Percentiles rank a stretch among this genome's conserved stretches.
These are phyloP conservation scores for Nomada fucata DNA, from an alignment of 2,888 invertebrate genomes.

Conservation along the genomic window DNA sequence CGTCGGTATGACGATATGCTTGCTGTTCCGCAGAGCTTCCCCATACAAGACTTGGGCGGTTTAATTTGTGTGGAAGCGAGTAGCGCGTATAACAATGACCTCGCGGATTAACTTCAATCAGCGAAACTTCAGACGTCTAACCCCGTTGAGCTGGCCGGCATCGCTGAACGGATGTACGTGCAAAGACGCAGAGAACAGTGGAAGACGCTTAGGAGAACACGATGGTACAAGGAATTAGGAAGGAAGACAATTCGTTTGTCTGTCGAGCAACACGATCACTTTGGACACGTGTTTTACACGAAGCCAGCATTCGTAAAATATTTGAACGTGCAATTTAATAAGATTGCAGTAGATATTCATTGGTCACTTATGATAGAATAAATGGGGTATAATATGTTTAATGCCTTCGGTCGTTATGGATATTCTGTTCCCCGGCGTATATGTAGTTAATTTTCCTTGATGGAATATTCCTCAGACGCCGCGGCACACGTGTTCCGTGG, in stretches of 20 bases:
- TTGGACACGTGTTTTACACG: neutral
- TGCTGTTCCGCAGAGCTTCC: constrained; percentile 27
- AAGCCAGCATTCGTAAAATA: too few species aligned
- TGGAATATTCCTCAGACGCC: neutral
- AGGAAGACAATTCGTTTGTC: constrained; percentile 6
- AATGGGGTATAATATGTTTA: neutral
- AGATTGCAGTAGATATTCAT: neutral
- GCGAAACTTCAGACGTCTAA: constrained; percentile 70
- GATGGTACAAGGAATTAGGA: constrained; percentile 22
- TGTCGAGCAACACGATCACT: neutral
- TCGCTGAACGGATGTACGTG: constrained; percentile 48
- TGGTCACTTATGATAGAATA: neutral
- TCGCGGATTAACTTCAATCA: constrained; percentile 79
- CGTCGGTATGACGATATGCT: neutral
- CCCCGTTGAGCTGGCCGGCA: constrained; percentile 47
- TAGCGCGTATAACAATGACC: constrained; percentile 73
- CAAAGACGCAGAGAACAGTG: constrained; percentile 26
- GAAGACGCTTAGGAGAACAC: constrained; percentile 26
- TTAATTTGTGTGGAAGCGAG: constrained; percentile 62
- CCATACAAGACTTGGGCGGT: constrained; percentile 38
- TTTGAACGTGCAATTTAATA: neutral
- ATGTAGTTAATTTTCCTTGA: neutral
- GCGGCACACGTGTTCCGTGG: neutral
- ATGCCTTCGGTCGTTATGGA: too few species aligned
- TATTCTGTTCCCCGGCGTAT: too few species aligned